Percentiles rank a stretch among this genome's conserved stretches.
Evolutionary conservation across 2,888 invertebrate genomes (phyloP).

Genomic region (Ophioninae sp.): DNA sequence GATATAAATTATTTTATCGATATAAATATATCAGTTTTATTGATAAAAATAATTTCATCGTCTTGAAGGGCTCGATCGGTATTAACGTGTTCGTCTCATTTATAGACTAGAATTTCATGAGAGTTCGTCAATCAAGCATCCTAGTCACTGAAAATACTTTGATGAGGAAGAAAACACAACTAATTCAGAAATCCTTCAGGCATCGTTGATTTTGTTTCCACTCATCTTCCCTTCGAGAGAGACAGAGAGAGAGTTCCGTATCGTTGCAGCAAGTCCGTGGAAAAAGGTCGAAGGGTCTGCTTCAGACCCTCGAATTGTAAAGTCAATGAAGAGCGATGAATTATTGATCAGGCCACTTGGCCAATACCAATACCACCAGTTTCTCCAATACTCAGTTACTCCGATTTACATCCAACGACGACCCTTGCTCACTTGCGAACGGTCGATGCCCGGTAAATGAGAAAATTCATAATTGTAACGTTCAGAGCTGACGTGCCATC

Average conservation of each 20-base stretch:
- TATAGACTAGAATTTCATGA: neutral
- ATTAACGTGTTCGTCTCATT: neutral
- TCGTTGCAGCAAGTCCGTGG: neutral
- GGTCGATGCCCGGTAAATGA: constrained; percentile 11
- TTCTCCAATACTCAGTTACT: constrained; percentile 2
- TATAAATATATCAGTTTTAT: too few species aligned
- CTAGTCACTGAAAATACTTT: neutral
- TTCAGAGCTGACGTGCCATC: neutral
- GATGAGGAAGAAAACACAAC: neutral
- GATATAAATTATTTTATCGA: too few species aligned
- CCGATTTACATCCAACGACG: neutral
- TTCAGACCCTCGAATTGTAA: constrained; percentile 12
- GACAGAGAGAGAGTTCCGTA: neutral
- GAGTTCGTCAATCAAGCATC: neutral
- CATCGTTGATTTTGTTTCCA: constrained; percentile 11
- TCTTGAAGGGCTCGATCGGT: constrained; percentile 35
- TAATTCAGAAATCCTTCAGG: neutral
- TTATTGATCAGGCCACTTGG: constrained; percentile 15
- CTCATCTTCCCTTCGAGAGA: neutral
- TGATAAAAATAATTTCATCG: too few species aligned
- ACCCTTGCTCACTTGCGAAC: neutral
- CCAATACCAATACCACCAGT: neutral
- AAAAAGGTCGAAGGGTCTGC: neutral
- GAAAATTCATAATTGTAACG: neutral
- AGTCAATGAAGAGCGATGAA: constrained; percentile 30